Conservation (phyloP, 2,797 vertebrate genomes). For the Esox lucius region DNA sequence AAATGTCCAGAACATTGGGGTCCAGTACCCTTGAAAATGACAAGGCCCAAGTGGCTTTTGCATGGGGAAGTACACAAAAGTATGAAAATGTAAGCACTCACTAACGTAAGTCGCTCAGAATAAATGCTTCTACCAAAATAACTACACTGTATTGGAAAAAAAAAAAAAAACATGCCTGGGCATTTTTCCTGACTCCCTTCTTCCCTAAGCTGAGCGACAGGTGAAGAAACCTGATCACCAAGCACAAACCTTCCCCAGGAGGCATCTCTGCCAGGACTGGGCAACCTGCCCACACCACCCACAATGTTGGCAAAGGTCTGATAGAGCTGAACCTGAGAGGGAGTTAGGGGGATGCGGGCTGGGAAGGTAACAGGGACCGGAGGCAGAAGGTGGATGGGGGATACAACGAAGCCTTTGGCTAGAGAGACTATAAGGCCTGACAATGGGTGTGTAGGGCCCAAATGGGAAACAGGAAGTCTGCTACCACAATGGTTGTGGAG, state of each 20-base stretch:
- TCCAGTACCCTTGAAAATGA: slow-evolving; percentile 41
- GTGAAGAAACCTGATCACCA: slow-evolving; percentile 78
- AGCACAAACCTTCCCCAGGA: slow-evolving; percentile 57
- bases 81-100: too few relatives aligned
- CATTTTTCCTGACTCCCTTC: slow-evolving; percentile 57
- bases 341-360: slow-evolving; percentile 19
- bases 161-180: slow-evolving; percentile 45
- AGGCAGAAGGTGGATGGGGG: slow-evolving; percentile 9
- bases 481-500: slow-evolving; percentile 66
- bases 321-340: background rate
- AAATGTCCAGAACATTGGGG: slow-evolving; percentile 28
- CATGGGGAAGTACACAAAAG: too few relatives aligned
- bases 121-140: too few relatives aligned
- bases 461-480: slow-evolving; percentile 68
- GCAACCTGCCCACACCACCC: slow-evolving; percentile 63
- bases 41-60: slow-evolving; percentile 36
- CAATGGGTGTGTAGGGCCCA: slow-evolving; percentile 60
- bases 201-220: slow-evolving; percentile 73
- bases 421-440: slow-evolving; percentile 45
- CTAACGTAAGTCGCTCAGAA: too few relatives aligned
- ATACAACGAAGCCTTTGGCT: slow-evolving; percentile 64
- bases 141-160: too few relatives aligned
- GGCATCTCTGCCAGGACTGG: slow-evolving; percentile 55
- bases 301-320: slow-evolving; percentile 33
- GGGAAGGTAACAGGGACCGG: slow-evolving; percentile 27